These are phyloP conservation scores for Rhorus exstirpatorius DNA, from an alignment of 2,888 invertebrate genomes.

Conservation along the genomic window DNA sequence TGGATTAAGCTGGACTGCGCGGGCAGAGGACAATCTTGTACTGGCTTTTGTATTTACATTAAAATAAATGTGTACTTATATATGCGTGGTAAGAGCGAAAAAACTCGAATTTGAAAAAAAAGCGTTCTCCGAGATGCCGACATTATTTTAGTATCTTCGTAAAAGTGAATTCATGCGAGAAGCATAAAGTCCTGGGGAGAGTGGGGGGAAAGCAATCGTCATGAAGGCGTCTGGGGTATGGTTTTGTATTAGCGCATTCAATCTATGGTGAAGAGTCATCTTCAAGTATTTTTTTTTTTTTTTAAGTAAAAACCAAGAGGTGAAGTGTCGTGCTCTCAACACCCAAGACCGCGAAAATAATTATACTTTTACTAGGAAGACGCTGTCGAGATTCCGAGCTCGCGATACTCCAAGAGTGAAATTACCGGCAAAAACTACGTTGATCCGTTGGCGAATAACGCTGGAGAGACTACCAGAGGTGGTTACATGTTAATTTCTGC, in stretches of 20 bases:
- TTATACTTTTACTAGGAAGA: slow-evolving; percentile 41
- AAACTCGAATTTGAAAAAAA: neutral
- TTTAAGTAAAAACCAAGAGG: neutral
- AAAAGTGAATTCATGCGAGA: slow-evolving; percentile 57
- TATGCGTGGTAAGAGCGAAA: no score
- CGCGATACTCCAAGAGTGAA: slow-evolving; percentile 28
- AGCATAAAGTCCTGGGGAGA: slow-evolving; percentile 25
- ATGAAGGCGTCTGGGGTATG: slow-evolving; percentile 31
- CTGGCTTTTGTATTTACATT: no score
- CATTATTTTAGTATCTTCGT: slow-evolving; percentile 2
- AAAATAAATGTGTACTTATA: no score
- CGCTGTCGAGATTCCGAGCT: slow-evolving; percentile 11
- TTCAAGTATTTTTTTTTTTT: slow-evolving; percentile 15
- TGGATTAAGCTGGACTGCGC: no score
- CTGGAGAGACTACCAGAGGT: neutral
- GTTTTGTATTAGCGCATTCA: slow-evolving; percentile 4
- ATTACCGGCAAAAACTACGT: slow-evolving; percentile 44
- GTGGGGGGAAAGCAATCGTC: slow-evolving; percentile 43
- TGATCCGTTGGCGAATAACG: slow-evolving; percentile 27
- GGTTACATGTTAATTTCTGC: slow-evolving; percentile 47
- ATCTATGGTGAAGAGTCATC: neutral
- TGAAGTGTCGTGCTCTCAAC: slow-evolving; percentile 10
- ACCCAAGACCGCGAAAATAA: slow-evolving; percentile 36
- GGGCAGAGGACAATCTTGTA: no score
- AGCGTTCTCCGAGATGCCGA: neutral